Base-by-base conservation (phyloP, 1,140 invertebrate species). In the Drosophila bocki region DNA sequence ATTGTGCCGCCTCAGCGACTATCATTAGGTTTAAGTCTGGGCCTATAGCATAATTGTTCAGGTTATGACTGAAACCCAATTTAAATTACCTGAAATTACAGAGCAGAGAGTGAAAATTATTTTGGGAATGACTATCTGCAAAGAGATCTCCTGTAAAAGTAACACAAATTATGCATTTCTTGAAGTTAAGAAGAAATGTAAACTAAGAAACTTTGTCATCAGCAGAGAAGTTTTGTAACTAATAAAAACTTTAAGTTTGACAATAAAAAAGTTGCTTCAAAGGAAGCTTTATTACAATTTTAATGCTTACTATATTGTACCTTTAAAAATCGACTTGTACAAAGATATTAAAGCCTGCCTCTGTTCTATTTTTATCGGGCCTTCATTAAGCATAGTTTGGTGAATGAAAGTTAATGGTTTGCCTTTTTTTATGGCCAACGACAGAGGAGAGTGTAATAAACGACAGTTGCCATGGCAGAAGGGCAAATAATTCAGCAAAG, bases 381-480 rank as follows among this genome's bases (percentile, higher is more conserved):
- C 39, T 75, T 64, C 19, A 59, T 71, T 41, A 50, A 37, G 13
- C 7, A 71, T 72, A 72, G 69, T 72, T 72, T 26, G 19, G 37
- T 26, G 12, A 69, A 58, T n/a, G 42, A 15, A 19, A 41, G 53
- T 58, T 71, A 50, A 57, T 68, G 29, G 64, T 54, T 56, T 35
- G 1, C 9, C 15, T 29, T 37, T 29, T 71, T 76, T 76, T 42
- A 41, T 45, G 72, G 41, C 47, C 45, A 58, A 67, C 45, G 35
- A 37, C 37, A 71, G 17, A 5, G 32, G 12, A 5, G 32, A 53
- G 62, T 48, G 44, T 72, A 54, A 78, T 78, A 60, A 78, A 79
- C 67, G 81, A 60, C 79, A 82, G 79, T 86, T 83, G 80, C 41
- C 67, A 72, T 87, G 76, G 33, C 64, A 69, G 54, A 47, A 62